Percentiles rank a stretch among this genome's conserved stretches.
Conservation (phyloP, 2,113 vertebrate genomes). For the Ancistrus triradiatus region DNA sequence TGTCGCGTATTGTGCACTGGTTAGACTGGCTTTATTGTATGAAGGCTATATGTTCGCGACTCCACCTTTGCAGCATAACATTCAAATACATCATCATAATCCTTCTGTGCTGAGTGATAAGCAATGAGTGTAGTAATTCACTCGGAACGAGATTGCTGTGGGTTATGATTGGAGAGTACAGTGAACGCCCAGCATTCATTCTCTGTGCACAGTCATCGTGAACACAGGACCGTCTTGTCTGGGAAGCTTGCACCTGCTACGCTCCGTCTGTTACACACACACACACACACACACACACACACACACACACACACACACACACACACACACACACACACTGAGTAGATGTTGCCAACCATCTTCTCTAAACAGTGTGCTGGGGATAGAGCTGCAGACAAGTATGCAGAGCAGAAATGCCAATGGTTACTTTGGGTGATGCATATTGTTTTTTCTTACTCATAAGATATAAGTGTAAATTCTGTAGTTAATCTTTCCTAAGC, state of each 20-base stretch:
- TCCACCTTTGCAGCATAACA: no score
- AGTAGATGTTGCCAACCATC: not conserved
- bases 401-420: not conserved
- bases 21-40: no score
- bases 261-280: slow-evolving; percentile 9
- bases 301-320: slow-evolving; percentile 15
- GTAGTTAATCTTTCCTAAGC: no score
- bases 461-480: no score
- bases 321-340: slow-evolving; percentile 5
- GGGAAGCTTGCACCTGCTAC: slow-evolving; percentile 51
- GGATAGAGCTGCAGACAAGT: not conserved
- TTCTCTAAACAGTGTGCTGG: not conserved
- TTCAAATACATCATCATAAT: no score
- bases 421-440: not conserved
- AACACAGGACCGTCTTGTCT: slow-evolving; percentile 64
- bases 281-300: slow-evolving; percentile 15
- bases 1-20: no score
- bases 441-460: no score
- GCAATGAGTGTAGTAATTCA: slow-evolving; percentile 26
- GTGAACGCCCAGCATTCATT: slow-evolving; percentile 48
- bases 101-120: slow-evolving; percentile 15
- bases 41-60: no score
- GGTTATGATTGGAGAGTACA: slow-evolving; percentile 53
- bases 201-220: slow-evolving; percentile 59
- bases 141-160: no score